Conservation (phyloP, 2,797 vertebrate genomes). For the Malurus splendens region DNA sequence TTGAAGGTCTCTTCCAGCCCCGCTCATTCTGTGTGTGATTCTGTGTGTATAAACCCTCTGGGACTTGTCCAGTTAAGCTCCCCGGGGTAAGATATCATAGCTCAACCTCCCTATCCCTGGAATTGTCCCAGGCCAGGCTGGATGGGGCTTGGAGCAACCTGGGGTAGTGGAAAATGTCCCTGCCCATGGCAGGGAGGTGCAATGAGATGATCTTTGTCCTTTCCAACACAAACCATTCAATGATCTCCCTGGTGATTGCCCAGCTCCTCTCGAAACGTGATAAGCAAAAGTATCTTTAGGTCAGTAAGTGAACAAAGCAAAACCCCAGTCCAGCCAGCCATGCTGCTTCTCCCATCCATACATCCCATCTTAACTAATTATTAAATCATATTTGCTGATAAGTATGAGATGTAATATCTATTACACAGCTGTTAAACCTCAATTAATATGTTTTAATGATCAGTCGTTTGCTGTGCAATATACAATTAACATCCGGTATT, state of each 20-base stretch:
- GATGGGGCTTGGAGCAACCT: neutral
- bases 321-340: neutral
- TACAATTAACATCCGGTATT: slow-evolving; percentile 60
- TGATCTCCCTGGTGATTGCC: neutral
- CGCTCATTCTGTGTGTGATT: no score
- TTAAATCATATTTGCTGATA: slow-evolving; percentile 61
- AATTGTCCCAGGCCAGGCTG: neutral
- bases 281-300: neutral
- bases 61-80: neutral
- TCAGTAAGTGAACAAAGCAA: neutral
- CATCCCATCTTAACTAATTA: slow-evolving; percentile 21
- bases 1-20: no score
- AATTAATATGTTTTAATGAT: slow-evolving; percentile 68
- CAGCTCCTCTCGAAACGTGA: neutral
- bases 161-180: neutral
- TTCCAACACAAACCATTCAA: neutral
- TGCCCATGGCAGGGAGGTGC: neutral
- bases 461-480: slow-evolving; percentile 54
- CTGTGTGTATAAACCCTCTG: neutral
- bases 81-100: neutral
- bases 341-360: neutral
- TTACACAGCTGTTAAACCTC: slow-evolving; percentile 65
- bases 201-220: neutral
- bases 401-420: slow-evolving; percentile 55
- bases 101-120: neutral